Conservation (phyloP, 2,113 vertebrate species). For the Peromyscus leucopus region DNA sequence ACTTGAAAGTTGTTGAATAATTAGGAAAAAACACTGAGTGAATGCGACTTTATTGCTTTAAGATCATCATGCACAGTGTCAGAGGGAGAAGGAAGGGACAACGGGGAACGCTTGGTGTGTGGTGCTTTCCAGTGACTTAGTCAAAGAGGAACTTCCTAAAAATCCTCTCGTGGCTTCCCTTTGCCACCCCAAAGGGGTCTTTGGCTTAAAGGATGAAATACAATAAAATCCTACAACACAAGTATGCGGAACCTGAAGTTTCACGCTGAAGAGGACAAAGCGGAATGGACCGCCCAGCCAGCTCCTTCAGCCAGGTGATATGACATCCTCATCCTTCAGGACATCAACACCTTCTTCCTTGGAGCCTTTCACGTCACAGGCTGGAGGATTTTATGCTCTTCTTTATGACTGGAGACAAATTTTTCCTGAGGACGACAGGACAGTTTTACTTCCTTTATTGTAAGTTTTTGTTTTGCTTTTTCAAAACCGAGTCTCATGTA, state of each 20-base stretch:
- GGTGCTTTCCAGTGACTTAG: background rate
- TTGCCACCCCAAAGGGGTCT: slow-evolving; percentile 1
- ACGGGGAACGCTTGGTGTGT: background rate
- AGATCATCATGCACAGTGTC: slow-evolving; percentile 63
- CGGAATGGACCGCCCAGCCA: background rate
- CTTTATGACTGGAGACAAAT: background rate
- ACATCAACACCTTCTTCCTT: background rate
- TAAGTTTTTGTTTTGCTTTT: background rate
- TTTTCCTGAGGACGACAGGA: background rate
- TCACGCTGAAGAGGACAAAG: background rate
- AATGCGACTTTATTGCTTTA: slow-evolving; percentile 84
- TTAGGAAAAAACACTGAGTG: slow-evolving; percentile 66
- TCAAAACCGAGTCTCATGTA: background rate
- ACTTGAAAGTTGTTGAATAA: slow-evolving; percentile 86
- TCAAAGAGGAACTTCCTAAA: slow-evolving; percentile 64
- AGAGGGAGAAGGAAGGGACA: background rate
- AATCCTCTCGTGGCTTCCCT: slow-evolving; percentile 39
- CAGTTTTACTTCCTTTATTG: background rate
- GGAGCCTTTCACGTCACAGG: background rate
- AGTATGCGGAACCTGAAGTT: slow-evolving; percentile 7
- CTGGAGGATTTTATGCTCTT: background rate
- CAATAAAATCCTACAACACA: slow-evolving; percentile 24
- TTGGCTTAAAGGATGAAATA: slow-evolving; percentile 39
- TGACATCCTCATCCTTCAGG: background rate
- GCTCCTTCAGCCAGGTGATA: background rate